phyloP scores from a whole-genome alignment of 1,140 invertebrate species.

The Aphidius gifuensis region DNA sequence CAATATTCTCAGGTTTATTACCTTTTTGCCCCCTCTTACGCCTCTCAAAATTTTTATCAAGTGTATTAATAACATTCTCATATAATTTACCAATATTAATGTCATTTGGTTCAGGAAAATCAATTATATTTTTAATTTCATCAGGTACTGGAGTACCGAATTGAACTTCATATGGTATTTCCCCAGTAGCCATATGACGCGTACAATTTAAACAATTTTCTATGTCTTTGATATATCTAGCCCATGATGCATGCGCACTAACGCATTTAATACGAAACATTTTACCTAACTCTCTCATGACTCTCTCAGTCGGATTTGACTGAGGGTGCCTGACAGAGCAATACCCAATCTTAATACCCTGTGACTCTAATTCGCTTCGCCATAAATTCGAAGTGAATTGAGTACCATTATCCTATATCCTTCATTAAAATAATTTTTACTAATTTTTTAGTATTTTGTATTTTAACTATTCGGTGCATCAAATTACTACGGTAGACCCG shows the following conservation, averaged over 20 bases:
- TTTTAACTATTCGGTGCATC: conserved; percentile 24
- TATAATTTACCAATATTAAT: background rate
- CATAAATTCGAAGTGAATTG: conserved; percentile 24
- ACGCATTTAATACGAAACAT: conserved; percentile 23
- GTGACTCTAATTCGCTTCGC: conserved; percentile 16
- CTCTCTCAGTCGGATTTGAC: conserved; percentile 24
- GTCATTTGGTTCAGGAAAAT: background rate
- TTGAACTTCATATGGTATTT: conserved; percentile 26
- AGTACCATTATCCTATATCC: conserved; percentile 24
- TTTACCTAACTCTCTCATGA: conserved; percentile 23
- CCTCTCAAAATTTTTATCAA: conserved; percentile 7
- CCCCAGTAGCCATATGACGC: conserved; percentile 21
- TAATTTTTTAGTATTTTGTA: too few species aligned
- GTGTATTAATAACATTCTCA: background rate
- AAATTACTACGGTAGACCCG: conserved; percentile 28
- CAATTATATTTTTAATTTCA: conserved; percentile 6
- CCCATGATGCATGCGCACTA: conserved; percentile 22
- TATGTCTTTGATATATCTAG: conserved; percentile 16
- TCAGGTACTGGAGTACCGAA: conserved; percentile 19
- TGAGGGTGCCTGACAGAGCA: conserved; percentile 21
- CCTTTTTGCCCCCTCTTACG: conserved; percentile 12
- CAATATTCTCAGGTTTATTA: background rate
- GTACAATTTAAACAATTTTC: conserved; percentile 21
- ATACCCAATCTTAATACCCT: conserved; percentile 18
- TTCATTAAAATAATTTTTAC: conserved; percentile 17